These are phyloP conservation scores for Phaethon lepturus DNA, from an alignment of 2,113 vertebrate genomes.

Conservation along the genomic window DNA sequence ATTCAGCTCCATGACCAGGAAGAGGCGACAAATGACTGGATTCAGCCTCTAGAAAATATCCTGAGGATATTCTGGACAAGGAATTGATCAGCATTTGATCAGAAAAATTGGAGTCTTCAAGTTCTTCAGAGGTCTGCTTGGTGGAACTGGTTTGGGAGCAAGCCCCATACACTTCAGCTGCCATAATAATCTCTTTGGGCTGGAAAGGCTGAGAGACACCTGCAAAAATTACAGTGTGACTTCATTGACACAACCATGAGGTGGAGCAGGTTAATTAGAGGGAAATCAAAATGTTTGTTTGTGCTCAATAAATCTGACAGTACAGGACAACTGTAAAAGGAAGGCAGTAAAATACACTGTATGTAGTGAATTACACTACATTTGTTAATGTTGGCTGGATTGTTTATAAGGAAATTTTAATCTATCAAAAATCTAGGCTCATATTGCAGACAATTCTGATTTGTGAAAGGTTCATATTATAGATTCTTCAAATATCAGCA, in stretches of 20 bases:
- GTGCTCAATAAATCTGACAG: conserved; percentile 23
- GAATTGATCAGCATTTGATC: background rate
- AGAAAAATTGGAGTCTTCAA: fast-evolving
- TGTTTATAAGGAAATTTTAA: conserved; percentile 58
- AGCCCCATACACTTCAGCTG: background rate
- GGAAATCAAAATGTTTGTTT: conserved; percentile 24
- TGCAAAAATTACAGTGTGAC: conserved; percentile 10
- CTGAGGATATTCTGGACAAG: background rate
- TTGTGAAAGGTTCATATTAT: conserved; percentile 51
- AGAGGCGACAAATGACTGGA: background rate
- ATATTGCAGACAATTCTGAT: conserved; percentile 35
- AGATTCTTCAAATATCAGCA: conserved; percentile 71
- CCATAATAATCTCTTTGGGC: background rate
- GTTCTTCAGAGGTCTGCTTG: background rate
- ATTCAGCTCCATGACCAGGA: background rate
- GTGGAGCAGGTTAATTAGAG: conserved; percentile 43
- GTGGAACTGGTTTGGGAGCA: background rate
- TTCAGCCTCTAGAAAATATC: background rate
- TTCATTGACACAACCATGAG: background rate
- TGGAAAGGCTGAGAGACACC: background rate
- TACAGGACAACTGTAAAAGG: conserved; percentile 26
- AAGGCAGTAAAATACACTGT: background rate
- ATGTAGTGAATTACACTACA: background rate
- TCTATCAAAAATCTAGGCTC: conserved; percentile 47
- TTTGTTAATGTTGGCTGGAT: conserved; percentile 1